phyloP scores from a whole-genome alignment of 2,888 invertebrate species.

The Elysia crispata region DNA sequence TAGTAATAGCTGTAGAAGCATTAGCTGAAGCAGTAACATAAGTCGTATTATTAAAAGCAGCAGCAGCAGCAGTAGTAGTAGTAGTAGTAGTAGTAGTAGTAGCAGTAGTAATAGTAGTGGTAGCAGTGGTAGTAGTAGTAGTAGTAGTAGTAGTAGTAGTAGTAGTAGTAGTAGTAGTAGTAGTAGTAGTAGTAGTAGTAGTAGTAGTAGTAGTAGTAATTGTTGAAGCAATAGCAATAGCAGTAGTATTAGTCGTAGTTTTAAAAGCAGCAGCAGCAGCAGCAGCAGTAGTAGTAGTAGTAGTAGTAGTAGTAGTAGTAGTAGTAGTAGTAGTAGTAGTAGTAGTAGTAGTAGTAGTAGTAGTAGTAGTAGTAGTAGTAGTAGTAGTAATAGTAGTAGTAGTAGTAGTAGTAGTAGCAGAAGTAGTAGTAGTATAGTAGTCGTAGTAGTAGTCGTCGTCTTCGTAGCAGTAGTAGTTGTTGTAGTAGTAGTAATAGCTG shows the following conservation, averaged over 20 bases:
- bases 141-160: background rate
- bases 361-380: background rate
- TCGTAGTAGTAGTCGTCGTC: no score
- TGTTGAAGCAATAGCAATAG: no score
- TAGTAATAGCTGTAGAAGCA: no score
- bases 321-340: constrained; percentile 1
- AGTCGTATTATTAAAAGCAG: background rate
- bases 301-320: background rate
- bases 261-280: no score
- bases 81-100: background rate
- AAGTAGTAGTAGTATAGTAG: no score
- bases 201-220: no score
- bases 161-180: background rate
- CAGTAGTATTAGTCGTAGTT: no score
- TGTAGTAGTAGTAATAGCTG: no score
- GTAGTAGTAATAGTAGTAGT: no score
- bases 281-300: background rate
- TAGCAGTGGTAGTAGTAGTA: background rate
- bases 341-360: background rate
- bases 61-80: background rate
- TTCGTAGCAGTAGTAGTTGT: no score
- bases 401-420: no score
- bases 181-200: background rate
- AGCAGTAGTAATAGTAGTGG: background rate
- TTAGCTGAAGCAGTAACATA: background rate